These are phyloP conservation scores for Macrosiphum euphorbiae DNA, from an alignment of 2,888 invertebrate species.

Conservation along the genomic window DNA sequence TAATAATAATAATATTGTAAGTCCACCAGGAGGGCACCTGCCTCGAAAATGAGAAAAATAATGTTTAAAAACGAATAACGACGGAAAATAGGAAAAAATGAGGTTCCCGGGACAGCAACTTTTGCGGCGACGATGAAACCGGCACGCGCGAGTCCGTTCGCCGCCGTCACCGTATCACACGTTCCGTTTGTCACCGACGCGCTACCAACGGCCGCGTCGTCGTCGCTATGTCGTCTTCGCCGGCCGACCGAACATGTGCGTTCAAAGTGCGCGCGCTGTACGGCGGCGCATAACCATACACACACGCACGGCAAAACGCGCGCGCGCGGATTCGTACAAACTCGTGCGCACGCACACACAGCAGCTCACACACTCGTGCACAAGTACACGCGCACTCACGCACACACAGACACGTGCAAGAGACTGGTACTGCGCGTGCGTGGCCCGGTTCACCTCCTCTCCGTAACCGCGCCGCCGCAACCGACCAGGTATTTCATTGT, in stretches of 20 bases:
- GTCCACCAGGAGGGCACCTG: neutral
- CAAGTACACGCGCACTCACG: neutral
- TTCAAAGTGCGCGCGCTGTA: neutral
- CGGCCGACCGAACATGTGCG: constrained; percentile 43
- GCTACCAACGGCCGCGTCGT: neutral
- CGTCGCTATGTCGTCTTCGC: neutral
- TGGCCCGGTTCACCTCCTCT: neutral
- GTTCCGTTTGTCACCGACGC: neutral
- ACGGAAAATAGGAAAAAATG: neutral
- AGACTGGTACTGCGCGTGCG: neutral
- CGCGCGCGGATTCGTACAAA: neutral
- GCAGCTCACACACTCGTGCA: neutral
- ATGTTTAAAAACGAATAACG: neutral
- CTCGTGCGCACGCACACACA: neutral
- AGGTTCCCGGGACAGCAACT: neutral
- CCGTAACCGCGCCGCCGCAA: neutral
- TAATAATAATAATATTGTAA: neutral
- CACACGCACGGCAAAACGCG: neutral
- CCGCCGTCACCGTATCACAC: no score
- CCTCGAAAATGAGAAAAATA: neutral
- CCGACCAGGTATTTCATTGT: constrained; percentile 57
- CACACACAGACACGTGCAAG: neutral
- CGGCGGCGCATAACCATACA: constrained; percentile 21
- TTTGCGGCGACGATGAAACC: neutral
- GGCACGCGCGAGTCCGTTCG: neutral